phyloP scores from a whole-genome alignment of 2,888 invertebrate species.

The Rotaria socialis region DNA sequence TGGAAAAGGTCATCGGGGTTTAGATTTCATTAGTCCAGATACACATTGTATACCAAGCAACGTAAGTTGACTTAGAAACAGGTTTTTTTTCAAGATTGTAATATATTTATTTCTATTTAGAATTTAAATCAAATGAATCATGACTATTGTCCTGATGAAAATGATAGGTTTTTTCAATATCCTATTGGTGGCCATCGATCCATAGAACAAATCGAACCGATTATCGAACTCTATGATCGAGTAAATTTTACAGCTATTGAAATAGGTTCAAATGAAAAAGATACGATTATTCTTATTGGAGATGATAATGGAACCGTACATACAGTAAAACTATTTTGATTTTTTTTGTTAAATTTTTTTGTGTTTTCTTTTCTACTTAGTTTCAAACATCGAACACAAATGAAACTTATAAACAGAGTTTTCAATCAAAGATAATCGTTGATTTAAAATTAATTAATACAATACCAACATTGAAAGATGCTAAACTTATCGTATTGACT shows the following conservation, averaged over 20 bases:
- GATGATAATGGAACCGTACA: slow-evolving; percentile 26
- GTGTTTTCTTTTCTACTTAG: background rate
- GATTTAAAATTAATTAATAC: background rate
- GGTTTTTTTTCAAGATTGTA: background rate
- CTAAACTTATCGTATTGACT: background rate
- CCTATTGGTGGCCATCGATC: slow-evolving; percentile 9
- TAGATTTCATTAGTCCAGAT: slow-evolving; percentile 6
- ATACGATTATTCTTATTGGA: background rate
- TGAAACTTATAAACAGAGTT: too few relatives aligned
- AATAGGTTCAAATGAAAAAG: background rate
- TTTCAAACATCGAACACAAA: background rate
- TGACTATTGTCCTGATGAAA: slow-evolving; percentile 12
- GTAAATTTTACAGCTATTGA: slow-evolving; percentile 12
- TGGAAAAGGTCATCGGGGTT: slow-evolving; percentile 15
- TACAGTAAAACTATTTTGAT: background rate
- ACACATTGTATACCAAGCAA: slow-evolving; percentile 12
- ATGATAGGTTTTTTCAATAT: slow-evolving; percentile 29
- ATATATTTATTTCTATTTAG: background rate
- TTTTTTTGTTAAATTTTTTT: background rate
- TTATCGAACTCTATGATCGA: background rate
- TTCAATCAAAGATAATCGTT: background rate
- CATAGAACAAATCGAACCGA: background rate
- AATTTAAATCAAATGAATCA: background rate
- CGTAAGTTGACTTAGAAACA: background rate
- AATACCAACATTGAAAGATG: background rate